phyloP scores from a whole-genome alignment of 2,888 invertebrate genomes.

The Clusia tigrina region DNA sequence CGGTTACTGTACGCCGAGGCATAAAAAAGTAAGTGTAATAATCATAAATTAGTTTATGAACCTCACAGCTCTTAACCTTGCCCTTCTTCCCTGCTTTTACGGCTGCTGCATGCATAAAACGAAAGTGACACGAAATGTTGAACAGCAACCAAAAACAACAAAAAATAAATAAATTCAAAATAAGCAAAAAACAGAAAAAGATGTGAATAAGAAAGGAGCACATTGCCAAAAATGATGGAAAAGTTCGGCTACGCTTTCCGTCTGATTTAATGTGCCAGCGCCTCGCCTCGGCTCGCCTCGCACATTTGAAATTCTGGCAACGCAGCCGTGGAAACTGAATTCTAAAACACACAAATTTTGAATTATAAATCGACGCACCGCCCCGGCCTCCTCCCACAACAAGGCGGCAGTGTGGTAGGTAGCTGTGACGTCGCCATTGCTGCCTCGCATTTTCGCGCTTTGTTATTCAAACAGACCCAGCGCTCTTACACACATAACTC shows the following conservation, averaged over 20 bases:
- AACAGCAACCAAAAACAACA: neutral
- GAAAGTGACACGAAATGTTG: constrained; percentile 29
- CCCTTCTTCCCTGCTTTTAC: constrained; percentile 53
- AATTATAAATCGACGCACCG: constrained; percentile 51
- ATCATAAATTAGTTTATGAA: constrained; percentile 62
- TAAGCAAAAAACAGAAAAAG: neutral
- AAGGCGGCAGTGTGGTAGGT: no score
- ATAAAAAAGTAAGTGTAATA: constrained; percentile 43
- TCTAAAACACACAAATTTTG: constrained; percentile 46
- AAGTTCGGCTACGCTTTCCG: neutral
- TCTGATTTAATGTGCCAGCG: neutral
- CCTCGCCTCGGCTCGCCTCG: no score
- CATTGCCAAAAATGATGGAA: neutral
- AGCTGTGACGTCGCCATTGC: no score
- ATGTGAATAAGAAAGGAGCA: neutral
- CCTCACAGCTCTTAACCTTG: constrained; percentile 58
- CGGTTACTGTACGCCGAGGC: neutral
- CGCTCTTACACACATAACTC: constrained; percentile 33
- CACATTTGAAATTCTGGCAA: constrained; percentile 51
- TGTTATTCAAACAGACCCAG: constrained; percentile 22
- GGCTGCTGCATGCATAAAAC: constrained; percentile 55
- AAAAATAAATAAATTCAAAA: constrained; percentile 10
- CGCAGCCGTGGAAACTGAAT: constrained; percentile 25
- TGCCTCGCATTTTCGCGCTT: neutral
- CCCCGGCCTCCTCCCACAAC: constrained; percentile 7